Conservation (phyloP, 2,888 invertebrate genomes). For the Loripinus fragilis region DNA sequence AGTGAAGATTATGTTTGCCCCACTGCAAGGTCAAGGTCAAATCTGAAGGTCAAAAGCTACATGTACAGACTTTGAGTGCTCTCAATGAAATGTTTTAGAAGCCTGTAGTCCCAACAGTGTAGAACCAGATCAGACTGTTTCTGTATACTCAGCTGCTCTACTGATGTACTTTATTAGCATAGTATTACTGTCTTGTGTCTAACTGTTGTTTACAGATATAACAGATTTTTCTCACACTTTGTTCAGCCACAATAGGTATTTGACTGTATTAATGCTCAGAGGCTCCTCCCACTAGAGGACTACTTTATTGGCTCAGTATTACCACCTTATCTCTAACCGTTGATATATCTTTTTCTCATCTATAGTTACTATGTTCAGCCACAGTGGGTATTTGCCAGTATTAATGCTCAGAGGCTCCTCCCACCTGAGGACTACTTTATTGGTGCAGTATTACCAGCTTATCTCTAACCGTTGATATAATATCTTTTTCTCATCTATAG, state of each 20-base stretch:
- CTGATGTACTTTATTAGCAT: conserved; percentile 97
- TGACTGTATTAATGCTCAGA: conserved; percentile 95
- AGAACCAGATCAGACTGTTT: too few species aligned
- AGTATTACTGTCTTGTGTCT: conserved; percentile 96
- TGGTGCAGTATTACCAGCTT: conserved; percentile 95
- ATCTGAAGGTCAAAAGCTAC: too few species aligned
- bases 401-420: conserved; percentile 93
- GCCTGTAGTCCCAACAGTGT: too few species aligned
- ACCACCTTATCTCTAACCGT: conserved; percentile 99
- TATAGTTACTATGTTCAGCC: conserved; percentile 96
- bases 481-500: too few species aligned
- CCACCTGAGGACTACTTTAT: conserved; percentile 97
- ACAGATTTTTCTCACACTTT: too few species aligned
- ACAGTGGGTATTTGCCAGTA: conserved; percentile 98
- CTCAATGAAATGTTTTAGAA: too few species aligned
- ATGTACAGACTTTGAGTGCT: too few species aligned
- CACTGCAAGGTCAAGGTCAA: too few species aligned
- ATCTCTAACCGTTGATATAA: conserved; percentile 99
- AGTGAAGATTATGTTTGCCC: too few species aligned
- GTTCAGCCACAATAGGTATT: conserved; percentile 99
- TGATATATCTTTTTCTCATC: too few species aligned
- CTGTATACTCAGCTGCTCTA: too few species aligned
- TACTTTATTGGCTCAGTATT: conserved; percentile 95
- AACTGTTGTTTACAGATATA: too few species aligned
- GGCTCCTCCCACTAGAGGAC: conserved; percentile 93